Conservation (phyloP, 2,888 invertebrate genomes). For the Diaphora mendica region DNA sequence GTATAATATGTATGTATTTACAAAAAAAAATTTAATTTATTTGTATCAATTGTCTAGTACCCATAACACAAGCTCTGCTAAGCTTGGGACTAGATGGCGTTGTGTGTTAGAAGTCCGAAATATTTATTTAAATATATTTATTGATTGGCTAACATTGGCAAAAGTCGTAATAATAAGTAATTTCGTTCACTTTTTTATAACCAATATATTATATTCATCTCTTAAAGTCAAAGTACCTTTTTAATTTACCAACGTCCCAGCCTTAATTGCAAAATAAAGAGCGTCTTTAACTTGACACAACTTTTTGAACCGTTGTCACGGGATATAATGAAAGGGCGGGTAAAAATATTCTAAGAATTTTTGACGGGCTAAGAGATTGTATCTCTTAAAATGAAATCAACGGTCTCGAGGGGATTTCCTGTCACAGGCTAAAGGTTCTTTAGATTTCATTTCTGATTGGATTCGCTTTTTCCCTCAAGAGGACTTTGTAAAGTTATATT, state of each 20-base stretch:
- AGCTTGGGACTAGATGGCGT: no score
- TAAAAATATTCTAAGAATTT: slow-evolving; percentile 24
- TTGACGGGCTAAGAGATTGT: slow-evolving; percentile 22
- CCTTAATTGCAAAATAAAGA: neutral
- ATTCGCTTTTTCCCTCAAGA: slow-evolving; percentile 6
- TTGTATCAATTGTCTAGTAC: no score
- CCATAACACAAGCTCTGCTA: no score
- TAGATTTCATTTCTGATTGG: slow-evolving; percentile 12
- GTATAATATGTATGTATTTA: no score
- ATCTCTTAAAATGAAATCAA: slow-evolving; percentile 38
- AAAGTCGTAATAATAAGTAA: neutral
- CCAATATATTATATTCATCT: no score
- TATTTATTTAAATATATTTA: no score
- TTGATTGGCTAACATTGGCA: no score
- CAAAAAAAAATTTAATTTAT: no score
- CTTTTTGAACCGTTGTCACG: slow-evolving; percentile 2
- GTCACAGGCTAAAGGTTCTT: neutral
- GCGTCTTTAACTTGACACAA: neutral
- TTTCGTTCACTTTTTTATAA: no score
- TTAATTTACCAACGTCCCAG: neutral
- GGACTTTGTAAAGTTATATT: neutral
- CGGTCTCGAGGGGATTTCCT: slow-evolving; percentile 4
- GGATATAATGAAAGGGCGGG: slow-evolving; percentile 9
- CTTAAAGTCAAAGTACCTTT: neutral
- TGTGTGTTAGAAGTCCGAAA: no score